Conservation (phyloP, 2,113 vertebrate genomes). For the Anas platyrhynchos region DNA sequence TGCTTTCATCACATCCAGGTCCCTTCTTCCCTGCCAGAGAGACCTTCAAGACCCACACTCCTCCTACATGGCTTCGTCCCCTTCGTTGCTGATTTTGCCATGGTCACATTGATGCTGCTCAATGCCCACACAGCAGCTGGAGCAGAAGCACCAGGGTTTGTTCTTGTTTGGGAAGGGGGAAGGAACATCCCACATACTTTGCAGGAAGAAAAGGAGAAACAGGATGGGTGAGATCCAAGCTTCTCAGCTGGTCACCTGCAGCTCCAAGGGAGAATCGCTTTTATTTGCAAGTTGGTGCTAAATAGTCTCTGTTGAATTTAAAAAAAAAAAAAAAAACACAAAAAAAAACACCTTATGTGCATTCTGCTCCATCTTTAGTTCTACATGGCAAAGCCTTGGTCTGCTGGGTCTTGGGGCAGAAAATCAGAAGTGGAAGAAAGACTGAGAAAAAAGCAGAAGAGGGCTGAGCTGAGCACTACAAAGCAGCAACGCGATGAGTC, state of each 20-base stretch:
- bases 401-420: background rate
- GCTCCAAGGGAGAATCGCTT: fast-evolving
- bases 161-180: background rate
- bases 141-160: background rate
- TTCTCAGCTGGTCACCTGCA: background rate
- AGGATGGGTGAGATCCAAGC: background rate
- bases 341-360: background rate
- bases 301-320: background rate
- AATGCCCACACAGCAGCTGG: background rate
- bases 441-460: background rate
- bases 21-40: background rate
- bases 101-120: background rate
- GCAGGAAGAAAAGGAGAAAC: background rate
- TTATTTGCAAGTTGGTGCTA: background rate
- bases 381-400: background rate
- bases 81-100: background rate
- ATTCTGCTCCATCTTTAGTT: background rate
- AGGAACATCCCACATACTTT: background rate
- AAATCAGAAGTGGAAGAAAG: background rate
- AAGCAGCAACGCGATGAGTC: background rate
- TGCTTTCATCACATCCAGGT: background rate
- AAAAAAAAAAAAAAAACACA: too few relatives aligned
- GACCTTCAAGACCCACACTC: background rate
- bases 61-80: background rate
- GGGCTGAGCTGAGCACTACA: background rate